Conservation (phyloP, 2,888 invertebrate genomes). For the Lomographa bimaculata region DNA sequence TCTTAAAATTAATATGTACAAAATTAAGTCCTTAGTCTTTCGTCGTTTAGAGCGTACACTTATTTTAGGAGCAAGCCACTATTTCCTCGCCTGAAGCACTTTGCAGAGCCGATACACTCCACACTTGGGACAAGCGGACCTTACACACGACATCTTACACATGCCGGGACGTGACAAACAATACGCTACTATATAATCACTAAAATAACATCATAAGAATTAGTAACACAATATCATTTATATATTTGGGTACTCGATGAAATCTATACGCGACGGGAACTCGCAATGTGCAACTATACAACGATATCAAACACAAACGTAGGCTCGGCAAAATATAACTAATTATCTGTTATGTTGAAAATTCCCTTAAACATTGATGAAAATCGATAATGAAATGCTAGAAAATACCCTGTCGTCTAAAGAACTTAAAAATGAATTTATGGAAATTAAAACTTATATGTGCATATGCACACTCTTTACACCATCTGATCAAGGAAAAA, state of each 20-base stretch:
- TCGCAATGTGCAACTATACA: too few species aligned
- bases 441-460: conserved; percentile 26
- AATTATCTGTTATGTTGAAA: conserved; percentile 21
- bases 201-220: conserved; percentile 59
- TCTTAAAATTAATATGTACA: conserved; percentile 78
- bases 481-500: conserved; percentile 19
- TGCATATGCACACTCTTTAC: conserved; percentile 16
- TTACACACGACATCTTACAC: conserved; percentile 19
- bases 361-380: too few species aligned
- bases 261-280: conserved; percentile 37
- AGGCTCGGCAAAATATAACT: conserved; percentile 38
- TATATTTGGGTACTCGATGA: conserved; percentile 53
- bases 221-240: conserved; percentile 66
- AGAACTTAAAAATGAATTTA: conserved; percentile 34
- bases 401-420: conserved; percentile 62
- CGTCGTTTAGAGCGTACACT: conserved; percentile 71
- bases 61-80: conserved; percentile 61
- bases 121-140: conserved; percentile 8
- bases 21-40: conserved; percentile 78
- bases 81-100: conserved; percentile 49
- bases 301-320: too few species aligned
- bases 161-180: conserved; percentile 28
- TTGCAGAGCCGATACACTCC: conserved; percentile 39
- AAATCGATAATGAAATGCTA: conserved; percentile 59
- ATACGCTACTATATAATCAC: conserved; percentile 35